phyloP scores from a whole-genome alignment of 2,113 vertebrate genomes.

The Urocitellus parryii region DNA sequence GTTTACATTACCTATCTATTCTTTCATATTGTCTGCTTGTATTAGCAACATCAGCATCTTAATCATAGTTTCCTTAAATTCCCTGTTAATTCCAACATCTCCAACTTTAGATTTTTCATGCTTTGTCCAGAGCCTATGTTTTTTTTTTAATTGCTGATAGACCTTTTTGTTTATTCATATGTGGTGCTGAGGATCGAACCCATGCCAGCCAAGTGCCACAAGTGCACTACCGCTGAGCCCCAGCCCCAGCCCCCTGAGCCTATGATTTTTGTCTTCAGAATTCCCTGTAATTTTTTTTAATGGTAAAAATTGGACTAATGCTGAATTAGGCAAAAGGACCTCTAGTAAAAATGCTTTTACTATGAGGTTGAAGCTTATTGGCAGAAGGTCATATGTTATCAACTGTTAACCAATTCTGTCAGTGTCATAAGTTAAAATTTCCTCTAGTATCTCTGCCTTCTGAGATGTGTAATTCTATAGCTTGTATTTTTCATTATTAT shows the following conservation, averaged over 20 bases:
- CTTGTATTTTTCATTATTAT: not conserved
- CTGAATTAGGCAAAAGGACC: not conserved
- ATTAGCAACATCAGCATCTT: not conserved
- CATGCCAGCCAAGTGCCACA: too few relatives aligned
- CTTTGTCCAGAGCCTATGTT: not conserved
- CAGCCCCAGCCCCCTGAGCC: too few relatives aligned
- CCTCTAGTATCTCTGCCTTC: not conserved
- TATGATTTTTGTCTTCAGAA: not conserved
- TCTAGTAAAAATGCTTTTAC: not conserved
- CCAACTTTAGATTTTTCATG: not conserved
- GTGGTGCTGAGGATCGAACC: too few relatives aligned
- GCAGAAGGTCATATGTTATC: too few relatives aligned
- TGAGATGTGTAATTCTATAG: not conserved
- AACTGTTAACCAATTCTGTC: too few relatives aligned
- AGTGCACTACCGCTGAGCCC: too few relatives aligned
- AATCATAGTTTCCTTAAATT: not conserved
- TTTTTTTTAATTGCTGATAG: too few relatives aligned
- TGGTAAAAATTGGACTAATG: not conserved
- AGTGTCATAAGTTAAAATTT: not conserved
- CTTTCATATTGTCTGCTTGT: too few relatives aligned
- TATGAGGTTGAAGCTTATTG: not conserved
- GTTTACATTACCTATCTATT: not conserved
- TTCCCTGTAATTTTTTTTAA: not conserved
- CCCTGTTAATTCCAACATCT: too few relatives aligned
- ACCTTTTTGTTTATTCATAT: too few relatives aligned